Evolutionary conservation across 1,140 invertebrate species (phyloP).

Genomic region (Drosophila nigrodunni): DNA sequence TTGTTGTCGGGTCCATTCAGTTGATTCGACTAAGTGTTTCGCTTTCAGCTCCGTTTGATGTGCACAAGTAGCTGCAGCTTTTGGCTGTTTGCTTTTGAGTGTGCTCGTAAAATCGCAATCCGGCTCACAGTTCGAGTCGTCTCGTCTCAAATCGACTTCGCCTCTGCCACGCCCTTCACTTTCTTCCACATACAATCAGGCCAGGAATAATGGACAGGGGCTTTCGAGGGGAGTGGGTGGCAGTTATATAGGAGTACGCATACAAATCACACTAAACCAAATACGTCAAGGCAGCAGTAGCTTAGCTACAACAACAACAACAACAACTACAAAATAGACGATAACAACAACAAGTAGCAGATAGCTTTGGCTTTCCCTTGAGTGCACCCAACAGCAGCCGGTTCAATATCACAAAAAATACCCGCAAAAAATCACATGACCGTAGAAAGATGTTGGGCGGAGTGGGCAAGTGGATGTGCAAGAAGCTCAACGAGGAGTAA

Average conservation of each 20-base stretch:
- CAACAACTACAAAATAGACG: slow-evolving; percentile 12
- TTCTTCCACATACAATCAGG: not conserved
- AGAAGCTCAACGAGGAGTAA: slow-evolving; percentile 12
- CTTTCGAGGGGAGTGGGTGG: not conserved
- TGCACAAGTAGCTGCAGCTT: slow-evolving; percentile 53
- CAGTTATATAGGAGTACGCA: slow-evolving; percentile 14
- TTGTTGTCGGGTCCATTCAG: slow-evolving; percentile 48
- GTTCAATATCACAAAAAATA: slow-evolving; percentile 62
- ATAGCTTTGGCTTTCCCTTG: slow-evolving; percentile 69
- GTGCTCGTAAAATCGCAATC: slow-evolving; percentile 53
- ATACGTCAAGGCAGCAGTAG: slow-evolving; percentile 72
- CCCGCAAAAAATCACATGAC: slow-evolving; percentile 65
- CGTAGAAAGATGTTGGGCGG: not conserved
- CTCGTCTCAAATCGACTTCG: not conserved
- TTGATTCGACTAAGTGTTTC: slow-evolving; percentile 67
- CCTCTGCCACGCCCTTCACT: not conserved
- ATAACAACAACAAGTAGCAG: slow-evolving; percentile 36
- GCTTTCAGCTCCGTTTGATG: slow-evolving; percentile 75
- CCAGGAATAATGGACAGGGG: no score
- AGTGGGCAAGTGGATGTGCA: not conserved
- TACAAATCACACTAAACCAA: slow-evolving; percentile 79
- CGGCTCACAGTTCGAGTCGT: not conserved
- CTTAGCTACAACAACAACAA: slow-evolving; percentile 39
- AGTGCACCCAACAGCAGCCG: slow-evolving; percentile 49
- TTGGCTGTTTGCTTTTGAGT: slow-evolving; percentile 52